These are phyloP conservation scores for Agrotis segetum DNA, from an alignment of 2,888 invertebrate species.

Conservation along the genomic window DNA sequence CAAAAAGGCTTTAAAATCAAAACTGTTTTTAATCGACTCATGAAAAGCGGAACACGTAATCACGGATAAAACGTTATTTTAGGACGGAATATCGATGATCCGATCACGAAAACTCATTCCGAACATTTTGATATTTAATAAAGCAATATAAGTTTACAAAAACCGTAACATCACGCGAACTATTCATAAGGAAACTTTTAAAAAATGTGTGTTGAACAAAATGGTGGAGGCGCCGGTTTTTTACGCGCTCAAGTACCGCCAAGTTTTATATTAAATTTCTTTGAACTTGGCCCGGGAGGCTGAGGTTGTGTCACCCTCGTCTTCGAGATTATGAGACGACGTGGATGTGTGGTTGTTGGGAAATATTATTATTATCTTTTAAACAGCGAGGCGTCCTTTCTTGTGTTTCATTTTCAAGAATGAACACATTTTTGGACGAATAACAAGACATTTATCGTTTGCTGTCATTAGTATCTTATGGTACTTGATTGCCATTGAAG, in stretches of 20 bases:
- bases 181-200: constrained; percentile 58
- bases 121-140: constrained; percentile 42
- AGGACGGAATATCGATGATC: constrained; percentile 1
- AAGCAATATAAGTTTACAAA: constrained; percentile 51
- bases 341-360: not conserved
- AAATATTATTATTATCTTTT: not conserved
- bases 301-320: constrained; percentile 42
- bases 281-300: constrained; percentile 51
- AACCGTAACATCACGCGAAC: constrained; percentile 51
- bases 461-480: too few relatives aligned
- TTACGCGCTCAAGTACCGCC: constrained; percentile 37
- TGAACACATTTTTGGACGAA: too few relatives aligned
- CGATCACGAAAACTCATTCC: constrained; percentile 14
- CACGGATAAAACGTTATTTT: not conserved
- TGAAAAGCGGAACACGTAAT: not conserved
- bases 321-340: not conserved
- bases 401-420: too few relatives aligned
- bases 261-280: constrained; percentile 70
- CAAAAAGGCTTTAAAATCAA: not conserved
- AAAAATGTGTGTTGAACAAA: constrained; percentile 37
- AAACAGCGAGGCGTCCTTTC: not conserved
- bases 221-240: constrained; percentile 44
- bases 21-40: not conserved
- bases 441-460: too few relatives aligned
- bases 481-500: too few relatives aligned